Evolutionary conservation across 2,888 invertebrate species (phyloP), one percentile per base, ranked within the genome.

Genomic region (Seladonia tumulorum): DNA sequence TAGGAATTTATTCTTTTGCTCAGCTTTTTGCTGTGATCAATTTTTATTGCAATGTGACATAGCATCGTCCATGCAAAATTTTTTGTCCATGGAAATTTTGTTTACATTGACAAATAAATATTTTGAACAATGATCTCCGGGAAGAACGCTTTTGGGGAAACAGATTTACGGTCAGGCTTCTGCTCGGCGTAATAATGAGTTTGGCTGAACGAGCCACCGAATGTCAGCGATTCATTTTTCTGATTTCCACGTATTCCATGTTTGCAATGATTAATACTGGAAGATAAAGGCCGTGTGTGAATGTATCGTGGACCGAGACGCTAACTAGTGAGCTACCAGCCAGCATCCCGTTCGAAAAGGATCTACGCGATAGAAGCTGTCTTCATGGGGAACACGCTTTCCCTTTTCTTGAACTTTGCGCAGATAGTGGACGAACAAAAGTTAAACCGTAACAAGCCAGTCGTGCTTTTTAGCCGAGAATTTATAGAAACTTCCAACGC

Each of bases 241-340:
- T 29, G 35, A 66, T 66, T 66, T 66, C 29, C 35, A 66, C 29
- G 66, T 66, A 66, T 66, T 66, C 66, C 66, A 66, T 66, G 66
- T 66, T 66, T 66, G 66, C 66, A 29, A 66, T 66, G 66, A 66
- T 66, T 66, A 66, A 66, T 66, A 66, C 66, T 66, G 18, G 66
- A 29, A 66, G 66, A 66, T 66, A 66, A 66, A 66, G 66, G 35
- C 35, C 14, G 60, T 35, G 66, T 18, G 66, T 66, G 63, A 63
- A 63, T 29, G 63, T 29, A 63, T 35, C 66, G 66, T 35, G 66
- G 66, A 63, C 29, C 63, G 63, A 63, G 63, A 66, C 66, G 66
- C 66, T 66, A 66, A 66, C 66, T 35, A 66, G 66, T 63, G 63
- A 63, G 63, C 63, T 63, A 63, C 63, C 63, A 63, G 63, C 29